Base-by-base conservation (phyloP, 2,888 invertebrate genomes). In the Scaeva pyrastri region DNA sequence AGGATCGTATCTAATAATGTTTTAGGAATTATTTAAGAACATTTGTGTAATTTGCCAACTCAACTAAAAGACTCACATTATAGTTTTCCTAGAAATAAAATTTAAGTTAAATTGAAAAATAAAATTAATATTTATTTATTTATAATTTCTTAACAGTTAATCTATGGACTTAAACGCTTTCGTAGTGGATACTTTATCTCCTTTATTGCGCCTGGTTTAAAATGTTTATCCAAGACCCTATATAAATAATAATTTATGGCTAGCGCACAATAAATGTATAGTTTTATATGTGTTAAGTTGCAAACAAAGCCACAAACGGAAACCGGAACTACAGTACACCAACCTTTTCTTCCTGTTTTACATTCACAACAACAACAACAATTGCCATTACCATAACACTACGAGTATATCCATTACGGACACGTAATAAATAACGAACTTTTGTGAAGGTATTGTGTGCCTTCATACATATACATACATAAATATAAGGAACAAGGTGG, bases 401-500 rank as follows among this genome's bases (percentile, higher is more conserved):
- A n/a, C n/a, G n/a, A n/a, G n/a, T n/a, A n/a, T n/a, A 75, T 66
- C 36, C 66, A 66, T 75, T 68, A 56, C 16, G 21, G 31, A 56
- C 66, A 75, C 66, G 45, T 66, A 64, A 75, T 75, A 66, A 75
- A 75, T 75, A 68, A 68, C 48, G 48, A 23, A 26, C 56, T 58
- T 68, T 41, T 76, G 48, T 72, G 48, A n/a, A 31, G 31, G 31
- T 31, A 31, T 8, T 31, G n/a, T 31, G n/a, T 48, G 50, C 62
- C 8, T 39, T 1, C 11, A 39, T 39, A 39, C 11, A n/a, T n/a
- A n/a, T n/a, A n/a, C n/a, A n/a, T n/a, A n/a, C n/a, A n/a, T n/a
- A n/a, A n/a, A n/a, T n/a, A n/a, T n/a, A n/a, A n/a, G n/a, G n/a
- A n/a, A n/a, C n/a, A n/a, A n/a, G n/a, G n/a, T n/a, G n/a, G n/a